A percentile compares a stretch with the other conserved stretches of the same genome.
phyloP scores from a whole-genome alignment of 2,113 vertebrate genomes.

The Thermophis baileyi region DNA sequence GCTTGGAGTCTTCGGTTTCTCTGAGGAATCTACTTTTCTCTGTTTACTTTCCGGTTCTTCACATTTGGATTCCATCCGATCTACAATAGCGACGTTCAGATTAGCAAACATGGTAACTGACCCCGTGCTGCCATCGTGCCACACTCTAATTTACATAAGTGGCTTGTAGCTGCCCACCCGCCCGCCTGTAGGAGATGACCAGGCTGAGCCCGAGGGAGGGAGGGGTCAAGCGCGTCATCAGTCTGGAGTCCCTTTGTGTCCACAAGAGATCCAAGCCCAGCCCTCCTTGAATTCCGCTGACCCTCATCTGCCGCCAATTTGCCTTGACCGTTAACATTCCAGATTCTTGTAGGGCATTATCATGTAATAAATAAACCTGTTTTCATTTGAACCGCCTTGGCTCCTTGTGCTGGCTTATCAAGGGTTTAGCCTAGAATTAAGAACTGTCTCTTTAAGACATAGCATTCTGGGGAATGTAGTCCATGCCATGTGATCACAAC shows the following conservation, averaged over 20 bases:
- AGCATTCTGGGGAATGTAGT: too few species aligned
- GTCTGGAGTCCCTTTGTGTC: not conserved
- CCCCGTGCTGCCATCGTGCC: too few species aligned
- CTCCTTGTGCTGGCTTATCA: too few species aligned
- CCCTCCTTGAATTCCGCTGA: not conserved
- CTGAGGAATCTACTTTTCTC: constrained; percentile 43
- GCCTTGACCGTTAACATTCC: too few species aligned
- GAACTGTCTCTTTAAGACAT: too few species aligned
- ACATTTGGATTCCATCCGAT: constrained; percentile 38
- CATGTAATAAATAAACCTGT: not conserved
- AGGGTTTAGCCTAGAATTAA: too few species aligned
- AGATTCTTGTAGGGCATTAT: too few species aligned
- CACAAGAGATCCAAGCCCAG: not conserved
- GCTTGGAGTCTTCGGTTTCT: constrained; percentile 16
- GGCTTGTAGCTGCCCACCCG: not conserved
- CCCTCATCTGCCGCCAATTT: not conserved
- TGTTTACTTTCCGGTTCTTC: constrained; percentile 53
- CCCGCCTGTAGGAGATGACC: not conserved
- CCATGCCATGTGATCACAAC: too few species aligned
- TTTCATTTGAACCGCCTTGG: not conserved
- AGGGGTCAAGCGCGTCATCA: too few species aligned
- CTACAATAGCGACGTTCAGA: constrained; percentile 12
- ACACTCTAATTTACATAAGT: not conserved
- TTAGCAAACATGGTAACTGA: not conserved
- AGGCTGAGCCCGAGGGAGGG: not conserved